Evolutionary conservation across 2,888 invertebrate species (phyloP), one percentile per base, ranked within the genome.

Genomic region (Cyclophora albipunctata): DNA sequence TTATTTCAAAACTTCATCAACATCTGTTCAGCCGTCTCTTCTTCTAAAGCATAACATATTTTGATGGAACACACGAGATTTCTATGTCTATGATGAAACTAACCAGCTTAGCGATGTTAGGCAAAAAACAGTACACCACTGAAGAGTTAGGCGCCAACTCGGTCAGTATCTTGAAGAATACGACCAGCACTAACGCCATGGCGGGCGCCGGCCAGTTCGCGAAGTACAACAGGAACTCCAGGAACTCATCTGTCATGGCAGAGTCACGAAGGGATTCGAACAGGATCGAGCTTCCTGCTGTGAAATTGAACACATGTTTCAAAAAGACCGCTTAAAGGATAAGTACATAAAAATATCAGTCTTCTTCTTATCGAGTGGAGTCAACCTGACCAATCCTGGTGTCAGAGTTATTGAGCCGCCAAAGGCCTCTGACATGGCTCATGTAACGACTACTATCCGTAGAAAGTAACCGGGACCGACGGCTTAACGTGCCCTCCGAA

Each of bases 181-280:
- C 5, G 3, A 83, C 72, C 5, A 78, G 57, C 5, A 75, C 48
- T 3, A 82, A 61, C 0, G 69, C 71, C 34, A 77, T 34, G 0
- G 64, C 70, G 0, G 73, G 59, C 0, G 71, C 47, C 0, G 81
- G 75, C 74, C 76, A 78, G 3, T 53, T 48, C 2, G 57, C 52
- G 54, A 78, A 73, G 7, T 66, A 37, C 0, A 66, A 40, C 0
- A 84, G 62, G 46, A 78, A 73, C 47, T 62, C 60, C 45, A 74
- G 78, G 3, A 84, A 67, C 54, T 84, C 75, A 0, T 60, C 59
- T 1, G 64, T 71, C 84, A 84, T 80, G 20, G 58, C 60, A 0
- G 79, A 71, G n/a, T 69, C 67, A 50, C 68, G 71, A 2, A 85
- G 60, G 0, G 74, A 66, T 40, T 83, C 75, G 47, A 83, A 77